Conservation (phyloP, 1,140 invertebrate genomes). For the Pectinophora gossypiella region DNA sequence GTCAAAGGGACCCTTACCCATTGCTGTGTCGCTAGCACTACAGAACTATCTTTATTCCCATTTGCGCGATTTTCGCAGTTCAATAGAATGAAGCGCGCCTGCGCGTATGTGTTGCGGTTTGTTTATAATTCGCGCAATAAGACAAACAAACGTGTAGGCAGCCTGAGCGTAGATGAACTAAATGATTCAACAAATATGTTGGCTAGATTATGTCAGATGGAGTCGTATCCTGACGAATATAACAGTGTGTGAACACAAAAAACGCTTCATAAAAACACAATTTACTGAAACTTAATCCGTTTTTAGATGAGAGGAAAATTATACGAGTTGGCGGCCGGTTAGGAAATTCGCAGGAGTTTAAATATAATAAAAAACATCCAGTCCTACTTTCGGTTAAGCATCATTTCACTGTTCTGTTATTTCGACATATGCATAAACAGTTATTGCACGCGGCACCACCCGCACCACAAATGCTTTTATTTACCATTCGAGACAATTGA, state of each 20-base stretch:
- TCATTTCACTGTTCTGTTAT: not conserved
- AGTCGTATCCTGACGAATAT: not conserved
- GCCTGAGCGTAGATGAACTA: constrained; percentile 4
- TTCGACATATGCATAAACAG: not conserved
- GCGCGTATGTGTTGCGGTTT: not conserved
- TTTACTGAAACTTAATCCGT: not conserved
- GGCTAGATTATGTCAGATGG: not conserved
- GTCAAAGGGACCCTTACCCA: not conserved
- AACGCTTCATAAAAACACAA: not conserved
- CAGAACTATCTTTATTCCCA: not conserved
- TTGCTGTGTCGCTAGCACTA: not conserved
- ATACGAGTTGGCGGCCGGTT: not conserved
- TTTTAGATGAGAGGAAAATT: not conserved
- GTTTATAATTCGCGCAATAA: constrained; percentile 3
- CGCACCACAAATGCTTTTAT: not conserved
- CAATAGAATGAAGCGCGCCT: not conserved
- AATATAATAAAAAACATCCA: not conserved
- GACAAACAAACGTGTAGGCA: not conserved
- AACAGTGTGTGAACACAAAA: not conserved
- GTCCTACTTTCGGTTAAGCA: not conserved
- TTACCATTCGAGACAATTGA: not conserved
- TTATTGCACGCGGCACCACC: constrained; percentile 5
- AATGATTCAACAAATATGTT: not conserved
- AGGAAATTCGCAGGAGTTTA: not conserved
- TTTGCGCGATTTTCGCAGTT: constrained; percentile 6